Conservation (phyloP, 2,888 invertebrate genomes). For the Micropterix aruncella region DNA sequence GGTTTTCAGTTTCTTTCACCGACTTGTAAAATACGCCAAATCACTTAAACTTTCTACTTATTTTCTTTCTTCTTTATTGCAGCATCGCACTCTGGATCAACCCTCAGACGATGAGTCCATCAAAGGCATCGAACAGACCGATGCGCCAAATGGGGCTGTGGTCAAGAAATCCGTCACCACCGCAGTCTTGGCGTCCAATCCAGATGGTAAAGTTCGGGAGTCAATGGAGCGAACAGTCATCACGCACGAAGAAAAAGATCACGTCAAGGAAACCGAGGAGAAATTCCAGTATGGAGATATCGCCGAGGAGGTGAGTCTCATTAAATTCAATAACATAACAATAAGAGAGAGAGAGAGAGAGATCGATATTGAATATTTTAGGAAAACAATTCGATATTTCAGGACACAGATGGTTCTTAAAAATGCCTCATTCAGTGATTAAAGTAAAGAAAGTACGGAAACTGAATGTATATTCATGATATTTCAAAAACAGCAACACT, state of each 20-base stretch:
- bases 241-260: constrained; percentile 71
- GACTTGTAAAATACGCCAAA: too few species aligned
- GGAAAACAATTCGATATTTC: too few species aligned
- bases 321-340: too few species aligned
- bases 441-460: too few species aligned
- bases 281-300: constrained; percentile 72
- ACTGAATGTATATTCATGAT: too few species aligned
- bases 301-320: constrained; percentile 68
- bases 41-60: too few species aligned
- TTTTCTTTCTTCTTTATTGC: constrained; percentile 9
- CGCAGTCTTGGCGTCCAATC: constrained; percentile 39
- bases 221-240: constrained; percentile 65
- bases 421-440: too few species aligned
- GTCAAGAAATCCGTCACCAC: constrained; percentile 29
- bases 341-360: too few species aligned
- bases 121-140: constrained; percentile 14
- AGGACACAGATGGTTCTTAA: too few species aligned
- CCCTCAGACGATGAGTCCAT: constrained; percentile 17
- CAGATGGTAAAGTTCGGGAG: constrained; percentile 67
- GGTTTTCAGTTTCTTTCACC: too few species aligned
- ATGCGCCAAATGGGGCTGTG: constrained; percentile 22
- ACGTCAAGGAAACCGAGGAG: constrained; percentile 73
- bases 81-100: constrained; percentile 35
- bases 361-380: too few species aligned
- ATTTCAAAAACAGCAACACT: too few species aligned